Conservation (phyloP, 2,113 vertebrate species). For the Etheostoma cragini region DNA sequence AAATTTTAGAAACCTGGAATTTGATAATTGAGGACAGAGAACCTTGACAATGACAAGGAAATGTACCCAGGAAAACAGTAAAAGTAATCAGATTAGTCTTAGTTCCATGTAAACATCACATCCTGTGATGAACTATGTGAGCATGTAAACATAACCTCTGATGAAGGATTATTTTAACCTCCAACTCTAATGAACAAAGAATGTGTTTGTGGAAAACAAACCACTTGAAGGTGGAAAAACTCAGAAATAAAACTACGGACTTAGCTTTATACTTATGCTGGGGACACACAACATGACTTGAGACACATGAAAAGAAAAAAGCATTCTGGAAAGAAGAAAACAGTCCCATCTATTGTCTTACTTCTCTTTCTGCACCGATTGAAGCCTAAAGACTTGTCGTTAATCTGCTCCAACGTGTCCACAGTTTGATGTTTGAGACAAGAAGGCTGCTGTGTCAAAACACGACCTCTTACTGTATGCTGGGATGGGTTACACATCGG, state of each 20-base stretch:
- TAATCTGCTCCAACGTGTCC: neutral
- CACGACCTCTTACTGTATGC: too few relatives aligned
- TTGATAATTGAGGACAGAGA: neutral
- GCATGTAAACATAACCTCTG: neutral
- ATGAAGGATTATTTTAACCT: neutral
- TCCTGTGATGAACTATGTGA: neutral
- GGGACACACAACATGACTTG: constrained; percentile 8
- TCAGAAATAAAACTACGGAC: neutral
- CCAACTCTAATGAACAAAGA: neutral
- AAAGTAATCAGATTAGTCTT: neutral
- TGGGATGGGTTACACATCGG: too few relatives aligned
- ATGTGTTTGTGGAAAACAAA: too few relatives aligned
- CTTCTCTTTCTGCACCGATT: neutral
- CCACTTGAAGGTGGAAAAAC: neutral
- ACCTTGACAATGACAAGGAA: neutral
- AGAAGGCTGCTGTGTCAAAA: too few relatives aligned
- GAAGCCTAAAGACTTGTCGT: neutral
- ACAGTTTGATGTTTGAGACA: too few relatives aligned
- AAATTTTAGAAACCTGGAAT: neutral
- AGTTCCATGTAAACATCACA: neutral
- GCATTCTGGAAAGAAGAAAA: too few relatives aligned
- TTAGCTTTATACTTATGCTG: neutral
- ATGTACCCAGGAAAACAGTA: neutral
- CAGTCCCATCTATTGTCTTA: too few relatives aligned
- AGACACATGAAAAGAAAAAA: neutral